Evolutionary conservation across 2,797 vertebrate species (phyloP).

Genomic region (Cottoperca gobio): DNA sequence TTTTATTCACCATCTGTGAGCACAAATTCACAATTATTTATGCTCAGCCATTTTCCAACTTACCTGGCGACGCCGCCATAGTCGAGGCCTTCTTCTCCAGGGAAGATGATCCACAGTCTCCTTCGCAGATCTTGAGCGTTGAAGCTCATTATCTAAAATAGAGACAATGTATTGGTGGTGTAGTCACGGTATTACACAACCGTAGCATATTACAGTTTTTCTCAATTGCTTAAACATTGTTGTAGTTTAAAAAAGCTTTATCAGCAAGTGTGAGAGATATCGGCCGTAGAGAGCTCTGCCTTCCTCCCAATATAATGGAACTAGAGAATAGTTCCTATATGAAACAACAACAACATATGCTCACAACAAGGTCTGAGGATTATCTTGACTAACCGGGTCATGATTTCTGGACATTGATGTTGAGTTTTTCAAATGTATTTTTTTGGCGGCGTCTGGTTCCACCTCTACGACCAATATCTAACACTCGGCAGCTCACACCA

Average conservation of each 20-base stretch:
- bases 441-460: no score
- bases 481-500: no score
- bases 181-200: neutral
- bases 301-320: no score
- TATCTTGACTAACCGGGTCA: no score
- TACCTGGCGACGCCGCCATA: constrained; percentile 98
- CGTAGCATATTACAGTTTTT: neutral
- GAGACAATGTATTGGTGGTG: neutral
- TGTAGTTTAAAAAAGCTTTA: neutral
- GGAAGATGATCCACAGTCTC: constrained; percentile 97
- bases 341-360: no score
- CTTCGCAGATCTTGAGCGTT: constrained; percentile 94
- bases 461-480: no score
- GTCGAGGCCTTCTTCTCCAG: constrained; percentile 98
- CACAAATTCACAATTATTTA: neutral
- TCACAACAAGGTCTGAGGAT: no score
- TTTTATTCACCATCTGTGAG: neutral
- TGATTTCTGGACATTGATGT: no score
- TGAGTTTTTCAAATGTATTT: no score
- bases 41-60: constrained; percentile 80
- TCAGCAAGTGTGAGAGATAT: no score
- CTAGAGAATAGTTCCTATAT: no score
- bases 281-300: no score
- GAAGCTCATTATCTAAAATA: constrained; percentile 96
- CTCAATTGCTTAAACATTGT: neutral